phyloP scores from a whole-genome alignment of 1,140 invertebrate species.

The Ladona fulva region DNA sequence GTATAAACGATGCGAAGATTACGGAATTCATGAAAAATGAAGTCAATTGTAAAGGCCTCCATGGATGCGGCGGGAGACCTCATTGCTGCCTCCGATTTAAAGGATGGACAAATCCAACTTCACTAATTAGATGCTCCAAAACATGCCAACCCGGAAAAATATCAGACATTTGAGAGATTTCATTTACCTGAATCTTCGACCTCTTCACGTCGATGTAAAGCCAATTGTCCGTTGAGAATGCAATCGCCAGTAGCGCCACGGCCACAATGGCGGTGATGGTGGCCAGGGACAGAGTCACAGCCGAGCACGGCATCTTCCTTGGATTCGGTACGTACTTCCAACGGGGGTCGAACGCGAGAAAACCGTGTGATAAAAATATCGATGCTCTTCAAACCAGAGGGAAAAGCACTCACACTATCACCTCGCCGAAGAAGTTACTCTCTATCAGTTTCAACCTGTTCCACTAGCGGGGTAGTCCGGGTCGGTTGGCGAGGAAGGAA shows the following conservation, averaged over 20 bases:
- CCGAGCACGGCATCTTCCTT: conserved; percentile 80
- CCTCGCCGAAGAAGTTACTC: neutral
- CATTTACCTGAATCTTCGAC: conserved; percentile 69
- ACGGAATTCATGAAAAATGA: no score
- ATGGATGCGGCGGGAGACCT: no score
- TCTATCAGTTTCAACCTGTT: neutral
- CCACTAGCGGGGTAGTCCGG: neutral
- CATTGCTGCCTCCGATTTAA: no score
- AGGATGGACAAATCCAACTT: no score
- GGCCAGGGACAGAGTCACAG: conserved; percentile 85
- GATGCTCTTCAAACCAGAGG: no score
- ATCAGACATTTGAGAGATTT: neutral
- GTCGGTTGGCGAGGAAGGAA: neutral
- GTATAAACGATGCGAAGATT: no score
- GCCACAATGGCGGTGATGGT: conserved; percentile 89
- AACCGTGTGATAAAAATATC: no score
- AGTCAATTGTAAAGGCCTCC: no score
- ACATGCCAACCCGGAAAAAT: no score
- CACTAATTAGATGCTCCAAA: no score
- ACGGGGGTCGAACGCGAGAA: neutral
- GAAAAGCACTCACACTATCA: neutral
- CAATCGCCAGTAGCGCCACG: conserved; percentile 80
- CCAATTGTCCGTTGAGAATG: conserved; percentile 94
- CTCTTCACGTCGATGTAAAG: conserved; percentile 83
- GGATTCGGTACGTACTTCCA: neutral